Evolutionary conservation across 2,888 invertebrate species (phyloP).

Genomic region (Drosophila trichaetosa): DNA sequence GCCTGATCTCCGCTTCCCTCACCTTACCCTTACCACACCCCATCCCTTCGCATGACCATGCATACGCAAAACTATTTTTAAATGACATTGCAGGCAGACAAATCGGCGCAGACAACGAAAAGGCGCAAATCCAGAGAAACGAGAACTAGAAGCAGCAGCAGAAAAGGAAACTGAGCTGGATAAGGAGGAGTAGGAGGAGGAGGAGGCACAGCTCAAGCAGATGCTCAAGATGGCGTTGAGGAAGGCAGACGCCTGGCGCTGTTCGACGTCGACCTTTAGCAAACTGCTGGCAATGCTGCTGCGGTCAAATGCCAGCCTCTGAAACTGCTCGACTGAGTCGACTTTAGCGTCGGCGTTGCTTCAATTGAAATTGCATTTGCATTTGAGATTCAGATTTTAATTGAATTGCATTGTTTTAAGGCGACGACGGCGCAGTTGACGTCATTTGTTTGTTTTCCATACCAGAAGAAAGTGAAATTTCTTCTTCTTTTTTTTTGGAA

Average conservation of each 20-base stretch:
- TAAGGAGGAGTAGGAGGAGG: background rate
- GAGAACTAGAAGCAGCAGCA: conserved; percentile 63
- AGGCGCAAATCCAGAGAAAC: conserved; percentile 9
- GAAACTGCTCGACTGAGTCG: background rate
- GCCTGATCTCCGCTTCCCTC: background rate
- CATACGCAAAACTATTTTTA: conserved; percentile 69
- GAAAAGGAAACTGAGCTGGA: conserved; percentile 4
- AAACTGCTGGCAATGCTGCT: conserved; percentile 7
- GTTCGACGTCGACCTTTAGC: conserved; percentile 32
- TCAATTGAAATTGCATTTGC: conserved; percentile 68
- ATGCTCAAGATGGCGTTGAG: background rate
- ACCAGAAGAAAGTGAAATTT: conserved; percentile 30
- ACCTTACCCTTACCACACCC: background rate
- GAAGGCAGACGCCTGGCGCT: conserved; percentile 31
- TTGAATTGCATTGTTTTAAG: conserved; percentile 72
- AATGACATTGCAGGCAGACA: conserved; percentile 70
- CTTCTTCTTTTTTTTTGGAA: background rate
- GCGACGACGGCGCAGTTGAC: conserved; percentile 22
- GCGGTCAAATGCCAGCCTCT: conserved; percentile 45
- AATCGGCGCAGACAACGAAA: conserved; percentile 55
- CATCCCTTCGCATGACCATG: background rate
- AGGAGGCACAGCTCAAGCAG: background rate
- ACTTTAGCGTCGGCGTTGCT: conserved; percentile 17
- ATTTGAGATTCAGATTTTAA: conserved; percentile 48
- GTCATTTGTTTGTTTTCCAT: conserved; percentile 29